A percentile compares a stretch with the other conserved stretches of the same genome.
phyloP scores from a whole-genome alignment of 2,888 invertebrate species.

The Drosophila yooni region DNA sequence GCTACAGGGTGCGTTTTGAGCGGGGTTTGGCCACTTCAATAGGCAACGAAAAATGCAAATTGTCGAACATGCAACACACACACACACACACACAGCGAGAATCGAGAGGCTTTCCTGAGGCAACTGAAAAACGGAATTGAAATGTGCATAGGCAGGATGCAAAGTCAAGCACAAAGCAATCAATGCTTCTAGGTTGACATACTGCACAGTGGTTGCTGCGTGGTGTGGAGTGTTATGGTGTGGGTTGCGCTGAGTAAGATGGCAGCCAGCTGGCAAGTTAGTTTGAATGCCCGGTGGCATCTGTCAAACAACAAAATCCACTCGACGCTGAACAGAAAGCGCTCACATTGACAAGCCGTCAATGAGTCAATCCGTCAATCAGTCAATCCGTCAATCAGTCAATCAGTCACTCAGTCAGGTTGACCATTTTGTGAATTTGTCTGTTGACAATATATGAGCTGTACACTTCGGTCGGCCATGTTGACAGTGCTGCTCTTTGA shows the following conservation, averaged over 20 bases:
- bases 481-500: slow-evolving; percentile 1
- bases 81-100: neutral
- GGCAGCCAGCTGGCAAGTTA: neutral
- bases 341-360: slow-evolving; percentile 47
- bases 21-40: slow-evolving; percentile 5
- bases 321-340: slow-evolving; percentile 18
- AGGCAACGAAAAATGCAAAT: slow-evolving; percentile 66
- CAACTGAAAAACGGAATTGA: slow-evolving; percentile 48
- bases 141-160: slow-evolving; percentile 35
- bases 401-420: slow-evolving; percentile 9
- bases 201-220: neutral
- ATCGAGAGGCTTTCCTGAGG: slow-evolving; percentile 6
- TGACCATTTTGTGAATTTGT: slow-evolving; percentile 27
- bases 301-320: slow-evolving; percentile 49
- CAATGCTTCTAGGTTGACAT: slow-evolving; percentile 29
- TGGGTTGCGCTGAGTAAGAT: neutral
- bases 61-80: slow-evolving; percentile 64
- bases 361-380: slow-evolving; percentile 34
- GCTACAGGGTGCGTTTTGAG: neutral
- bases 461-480: neutral
- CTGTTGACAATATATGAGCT: slow-evolving; percentile 9
- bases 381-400: slow-evolving; percentile 23
- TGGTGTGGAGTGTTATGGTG: neutral
- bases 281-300: slow-evolving; percentile 9
- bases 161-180: slow-evolving; percentile 51